Evolutionary conservation across 1,140 invertebrate genomes (phyloP).

Genomic region (Nomia melanderi): DNA sequence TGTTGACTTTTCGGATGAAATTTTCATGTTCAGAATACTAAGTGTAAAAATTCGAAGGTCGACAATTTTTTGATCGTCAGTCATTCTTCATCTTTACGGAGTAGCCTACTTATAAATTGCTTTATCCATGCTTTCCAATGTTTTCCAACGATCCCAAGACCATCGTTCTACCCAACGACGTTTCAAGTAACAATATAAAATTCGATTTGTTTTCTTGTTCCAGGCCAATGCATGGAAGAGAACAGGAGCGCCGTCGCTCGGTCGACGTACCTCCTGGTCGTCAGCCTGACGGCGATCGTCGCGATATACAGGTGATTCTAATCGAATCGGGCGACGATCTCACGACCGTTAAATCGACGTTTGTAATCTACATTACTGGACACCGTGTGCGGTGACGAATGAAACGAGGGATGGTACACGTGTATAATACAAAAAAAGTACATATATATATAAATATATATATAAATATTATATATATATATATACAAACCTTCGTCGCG

Average conservation of each 20-base stretch:
- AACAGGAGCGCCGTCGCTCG: constrained; percentile 68
- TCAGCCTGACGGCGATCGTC: constrained; percentile 69
- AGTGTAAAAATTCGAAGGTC: too few species aligned
- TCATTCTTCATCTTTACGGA: too few species aligned
- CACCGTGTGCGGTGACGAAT: constrained; percentile 43
- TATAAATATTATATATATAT: constrained; percentile 15
- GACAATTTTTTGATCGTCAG: too few species aligned
- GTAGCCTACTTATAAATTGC: too few species aligned
- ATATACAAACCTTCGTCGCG: constrained; percentile 42
- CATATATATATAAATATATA: constrained; percentile 19
- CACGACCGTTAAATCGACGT: constrained; percentile 46
- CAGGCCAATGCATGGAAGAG: constrained; percentile 79
- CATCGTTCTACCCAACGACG: too few species aligned
- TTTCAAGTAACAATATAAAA: neutral
- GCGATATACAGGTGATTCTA: constrained; percentile 80
- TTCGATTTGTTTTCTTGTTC: constrained; percentile 59
- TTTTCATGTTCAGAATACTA: too few species aligned
- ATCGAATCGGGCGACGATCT: constrained; percentile 63
- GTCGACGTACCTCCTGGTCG: constrained; percentile 73
- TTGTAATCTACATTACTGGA: constrained; percentile 42
- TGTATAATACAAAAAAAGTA: constrained; percentile 29
- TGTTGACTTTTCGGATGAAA: too few species aligned
- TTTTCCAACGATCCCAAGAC: too few species aligned
- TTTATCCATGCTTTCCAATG: too few species aligned
- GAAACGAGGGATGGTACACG: constrained; percentile 25